phyloP scores from a whole-genome alignment of 2,113 vertebrate genomes.

The Eurypyga helias region DNA sequence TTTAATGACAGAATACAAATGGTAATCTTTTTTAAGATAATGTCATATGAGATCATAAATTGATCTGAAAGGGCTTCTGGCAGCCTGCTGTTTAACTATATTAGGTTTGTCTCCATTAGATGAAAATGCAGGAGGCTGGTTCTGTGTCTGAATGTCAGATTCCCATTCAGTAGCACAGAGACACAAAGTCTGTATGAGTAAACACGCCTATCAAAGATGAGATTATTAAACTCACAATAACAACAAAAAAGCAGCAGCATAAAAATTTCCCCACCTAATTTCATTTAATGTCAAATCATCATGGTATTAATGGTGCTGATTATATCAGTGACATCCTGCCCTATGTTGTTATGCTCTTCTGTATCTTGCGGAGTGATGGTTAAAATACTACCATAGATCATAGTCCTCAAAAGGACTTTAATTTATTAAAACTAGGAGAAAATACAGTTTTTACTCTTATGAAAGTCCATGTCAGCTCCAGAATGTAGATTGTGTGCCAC shows the following conservation, averaged over 20 bases:
- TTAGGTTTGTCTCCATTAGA: slow-evolving; percentile 30
- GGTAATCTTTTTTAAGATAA: background rate
- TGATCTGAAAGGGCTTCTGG: slow-evolving; percentile 3
- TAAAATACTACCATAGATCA: background rate
- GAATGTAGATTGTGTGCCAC: background rate
- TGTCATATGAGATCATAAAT: background rate
- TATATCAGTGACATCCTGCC: background rate
- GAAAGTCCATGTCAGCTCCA: background rate
- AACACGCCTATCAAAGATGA: background rate
- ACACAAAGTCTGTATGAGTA: slow-evolving; percentile 15
- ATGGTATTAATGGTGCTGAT: background rate
- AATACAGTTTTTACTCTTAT: background rate
- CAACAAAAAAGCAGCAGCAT: background rate
- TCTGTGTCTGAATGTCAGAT: slow-evolving; percentile 11
- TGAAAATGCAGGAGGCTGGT: slow-evolving; percentile 1
- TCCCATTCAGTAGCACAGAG: background rate
- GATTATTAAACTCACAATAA: slow-evolving; percentile 13
- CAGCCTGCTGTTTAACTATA: background rate
- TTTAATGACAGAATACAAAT: background rate
- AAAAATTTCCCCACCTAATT: background rate
- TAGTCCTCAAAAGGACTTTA: background rate
- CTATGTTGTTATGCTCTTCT: background rate
- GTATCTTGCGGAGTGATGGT: background rate
- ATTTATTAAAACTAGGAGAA: background rate
- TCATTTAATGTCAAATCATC: background rate